Evolutionary conservation across 2,797 vertebrate genomes (phyloP).

Genomic region (Poeciliopsis presidionis): DNA sequence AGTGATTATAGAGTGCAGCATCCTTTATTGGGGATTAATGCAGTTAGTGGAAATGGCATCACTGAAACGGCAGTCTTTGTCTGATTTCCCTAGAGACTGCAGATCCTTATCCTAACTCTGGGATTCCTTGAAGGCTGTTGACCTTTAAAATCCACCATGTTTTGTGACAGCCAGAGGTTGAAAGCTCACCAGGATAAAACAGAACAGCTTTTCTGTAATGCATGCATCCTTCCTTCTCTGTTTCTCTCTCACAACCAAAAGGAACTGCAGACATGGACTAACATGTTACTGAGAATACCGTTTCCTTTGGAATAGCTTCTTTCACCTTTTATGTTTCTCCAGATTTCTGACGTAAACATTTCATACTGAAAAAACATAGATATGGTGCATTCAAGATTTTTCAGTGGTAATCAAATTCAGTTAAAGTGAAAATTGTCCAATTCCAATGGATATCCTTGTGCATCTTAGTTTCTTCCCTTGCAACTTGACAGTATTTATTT

Average conservation of each 20-base stretch:
- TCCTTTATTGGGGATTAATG: background rate
- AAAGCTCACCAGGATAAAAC: background rate
- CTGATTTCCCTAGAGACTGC: background rate
- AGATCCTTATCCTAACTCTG: background rate
- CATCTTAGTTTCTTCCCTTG: background rate
- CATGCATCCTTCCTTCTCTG: background rate
- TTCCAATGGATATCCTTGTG: background rate
- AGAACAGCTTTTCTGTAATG: background rate
- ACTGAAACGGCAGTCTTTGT: background rate
- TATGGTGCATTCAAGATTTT: background rate
- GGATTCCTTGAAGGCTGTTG: background rate
- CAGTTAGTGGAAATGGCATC: background rate
- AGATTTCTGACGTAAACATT: background rate
- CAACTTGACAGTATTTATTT: background rate
- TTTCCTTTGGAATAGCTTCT: background rate
- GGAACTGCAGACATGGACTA: background rate
- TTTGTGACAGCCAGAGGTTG: background rate
- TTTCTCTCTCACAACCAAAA: background rate
- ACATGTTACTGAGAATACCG: background rate
- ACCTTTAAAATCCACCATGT: background rate
- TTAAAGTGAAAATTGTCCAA: background rate
- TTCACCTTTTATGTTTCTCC: background rate
- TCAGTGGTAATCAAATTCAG: background rate
- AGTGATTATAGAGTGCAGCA: background rate
- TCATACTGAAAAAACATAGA: background rate